Base-by-base conservation (phyloP, 2,797 vertebrate species). In the Sebastolobus altivelis region DNA sequence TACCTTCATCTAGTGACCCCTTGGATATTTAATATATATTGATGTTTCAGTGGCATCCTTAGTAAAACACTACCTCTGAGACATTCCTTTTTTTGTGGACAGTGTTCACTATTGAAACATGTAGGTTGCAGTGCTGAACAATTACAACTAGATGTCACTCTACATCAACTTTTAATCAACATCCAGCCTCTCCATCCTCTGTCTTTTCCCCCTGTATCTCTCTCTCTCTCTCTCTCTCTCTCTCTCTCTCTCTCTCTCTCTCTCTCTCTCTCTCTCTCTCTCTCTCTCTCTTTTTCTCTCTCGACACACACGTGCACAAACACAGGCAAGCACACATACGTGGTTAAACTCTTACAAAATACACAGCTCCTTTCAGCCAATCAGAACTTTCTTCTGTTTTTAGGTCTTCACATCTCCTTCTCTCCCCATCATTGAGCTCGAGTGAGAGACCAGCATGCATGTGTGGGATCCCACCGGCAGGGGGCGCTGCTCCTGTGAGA, bases 71-170 rank as follows among this genome's bases (percentile, higher is more conserved):
- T 29, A 10, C 37, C n/a, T 37, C 40, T 63, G 35, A 63, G 20
- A 38, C 58, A 20, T 31, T 59, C 8, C 14, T 25, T 25, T 25
- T 25, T 25, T 25, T 25, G 25, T 25, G 25, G 25, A 25, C 25
- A 25, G 25, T 25, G n/a, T 63, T 65, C 14, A 40, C 22, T 43
- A 14, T 29, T 25, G 0, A 61, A 38, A 46, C 25, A 16, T 73
- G 10, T 6, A 22, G 58, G 52, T 5, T 92, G 91, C 72, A 92
- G 72, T 89, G 38, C 16, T 38, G 14, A 14, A 59, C 3, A 46
- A 11, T 52, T 0, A 52, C 92, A 55, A 78, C 88, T 94, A 93
- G 93, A 89, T 94, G 94, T 93, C 94, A 76, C 76, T 68, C 83
- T 87, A 72, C 22, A 82, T 68, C 89, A 85, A 86, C 73, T 60